phyloP scores from a whole-genome alignment of 2,797 vertebrate species.

The Syngnathus acus region DNA sequence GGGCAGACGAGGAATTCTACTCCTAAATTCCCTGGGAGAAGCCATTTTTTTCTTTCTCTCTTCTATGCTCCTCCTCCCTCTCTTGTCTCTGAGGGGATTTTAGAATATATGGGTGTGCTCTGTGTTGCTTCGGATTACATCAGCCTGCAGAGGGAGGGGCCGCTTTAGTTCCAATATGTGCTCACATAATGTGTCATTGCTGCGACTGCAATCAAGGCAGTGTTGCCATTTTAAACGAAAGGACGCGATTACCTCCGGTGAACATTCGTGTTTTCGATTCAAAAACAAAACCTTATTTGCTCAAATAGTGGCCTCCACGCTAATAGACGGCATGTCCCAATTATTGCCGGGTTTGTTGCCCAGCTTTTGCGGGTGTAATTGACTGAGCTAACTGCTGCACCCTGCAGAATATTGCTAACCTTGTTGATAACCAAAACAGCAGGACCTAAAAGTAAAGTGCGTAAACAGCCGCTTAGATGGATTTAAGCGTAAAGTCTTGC shows the following conservation, averaged over 20 bases:
- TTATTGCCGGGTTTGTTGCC: not conserved
- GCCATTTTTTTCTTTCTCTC: conserved; percentile 23
- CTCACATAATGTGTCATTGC: conserved; percentile 33
- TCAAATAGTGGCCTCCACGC: not conserved
- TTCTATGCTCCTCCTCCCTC: conserved; percentile 22
- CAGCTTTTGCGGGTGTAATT: not conserved
- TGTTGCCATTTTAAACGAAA: conserved; percentile 1
- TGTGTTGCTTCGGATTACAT: conserved; percentile 72
- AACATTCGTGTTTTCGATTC: not conserved
- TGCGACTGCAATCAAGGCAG: conserved; percentile 1
- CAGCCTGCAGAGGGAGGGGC: conserved; percentile 47
- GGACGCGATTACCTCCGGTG: not conserved
- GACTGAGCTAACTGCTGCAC: not conserved
- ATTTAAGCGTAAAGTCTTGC: not conserved
- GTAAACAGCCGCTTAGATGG: not conserved
- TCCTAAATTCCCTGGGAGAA: conserved; percentile 47
- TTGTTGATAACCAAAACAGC: not conserved
- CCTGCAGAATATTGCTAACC: not conserved
- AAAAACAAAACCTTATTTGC: conserved; percentile 1
- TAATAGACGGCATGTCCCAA: not conserved
- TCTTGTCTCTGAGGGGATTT: conserved; percentile 47
- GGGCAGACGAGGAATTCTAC: conserved; percentile 58
- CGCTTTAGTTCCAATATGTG: conserved; percentile 32
- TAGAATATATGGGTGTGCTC: conserved; percentile 31
- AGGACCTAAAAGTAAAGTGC: not conserved